Percentiles rank a stretch among this genome's conserved stretches.
Conservation (phyloP, 2,888 invertebrate genomes). For the Acleris literana region DNA sequence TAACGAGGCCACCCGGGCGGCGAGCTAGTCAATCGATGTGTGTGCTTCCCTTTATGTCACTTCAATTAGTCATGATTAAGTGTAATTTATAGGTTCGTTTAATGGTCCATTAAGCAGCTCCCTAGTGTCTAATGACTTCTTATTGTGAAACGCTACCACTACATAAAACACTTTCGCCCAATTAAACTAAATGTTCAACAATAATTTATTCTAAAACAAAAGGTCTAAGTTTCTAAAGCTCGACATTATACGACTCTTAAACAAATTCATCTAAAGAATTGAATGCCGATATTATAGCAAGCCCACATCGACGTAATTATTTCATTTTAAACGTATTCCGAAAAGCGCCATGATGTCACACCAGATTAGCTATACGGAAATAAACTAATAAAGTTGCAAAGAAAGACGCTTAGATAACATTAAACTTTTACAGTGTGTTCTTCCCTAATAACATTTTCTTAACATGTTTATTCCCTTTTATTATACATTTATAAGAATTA, state of each 20-base stretch:
- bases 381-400: too few relatives aligned
- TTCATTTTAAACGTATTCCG: too few relatives aligned
- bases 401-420: too few relatives aligned
- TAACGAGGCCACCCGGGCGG: slow-evolving; percentile 72
- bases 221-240: slow-evolving; percentile 13
- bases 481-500: too few relatives aligned
- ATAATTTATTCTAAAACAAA: slow-evolving; percentile 50
- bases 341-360: too few relatives aligned
- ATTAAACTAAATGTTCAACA: slow-evolving; percentile 65
- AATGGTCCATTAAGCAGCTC: slow-evolving; percentile 75
- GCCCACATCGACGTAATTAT: too few relatives aligned
- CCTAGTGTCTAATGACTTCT: slow-evolving; percentile 70
- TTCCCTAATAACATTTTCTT: too few relatives aligned
- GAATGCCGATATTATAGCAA: too few relatives aligned
- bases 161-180: slow-evolving; percentile 74
- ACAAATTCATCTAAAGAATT: too few relatives aligned
- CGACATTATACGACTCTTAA: neutral
- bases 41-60: slow-evolving; percentile 59
- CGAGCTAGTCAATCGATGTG: slow-evolving; percentile 46
- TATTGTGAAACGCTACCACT: slow-evolving; percentile 65
- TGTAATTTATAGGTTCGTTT: slow-evolving; percentile 78
- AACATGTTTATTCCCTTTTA: too few relatives aligned
- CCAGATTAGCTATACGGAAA: too few relatives aligned
- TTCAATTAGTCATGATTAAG: slow-evolving; percentile 81
- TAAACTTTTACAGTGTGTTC: too few relatives aligned